These are phyloP conservation scores for Morone saxatilis DNA, from an alignment of 2,113 vertebrate genomes.

Conservation along the genomic window DNA sequence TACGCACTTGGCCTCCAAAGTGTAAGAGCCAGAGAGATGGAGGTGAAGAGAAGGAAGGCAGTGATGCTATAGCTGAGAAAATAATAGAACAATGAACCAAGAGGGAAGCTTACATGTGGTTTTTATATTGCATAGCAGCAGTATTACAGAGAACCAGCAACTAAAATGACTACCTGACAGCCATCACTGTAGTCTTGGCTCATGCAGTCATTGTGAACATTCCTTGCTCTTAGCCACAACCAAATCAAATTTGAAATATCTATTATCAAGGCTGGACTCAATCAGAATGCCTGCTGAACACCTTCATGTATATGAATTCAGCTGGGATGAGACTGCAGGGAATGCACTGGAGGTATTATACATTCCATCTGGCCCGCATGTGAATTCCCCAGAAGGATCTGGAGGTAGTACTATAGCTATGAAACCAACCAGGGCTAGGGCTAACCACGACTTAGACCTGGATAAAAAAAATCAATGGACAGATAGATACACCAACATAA, in stretches of 20 bases:
- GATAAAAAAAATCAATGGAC: not conserved
- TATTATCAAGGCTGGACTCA: not conserved
- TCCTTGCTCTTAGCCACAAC: not conserved
- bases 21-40: constrained; percentile 20
- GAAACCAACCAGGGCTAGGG: not conserved
- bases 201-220: not conserved
- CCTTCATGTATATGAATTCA: not conserved
- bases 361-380: not conserved
- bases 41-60: constrained; percentile 7
- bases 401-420: not conserved
- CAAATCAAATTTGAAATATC: not conserved
- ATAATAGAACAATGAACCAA: not conserved
- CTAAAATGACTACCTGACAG: not conserved
- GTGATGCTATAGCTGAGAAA: not conserved
- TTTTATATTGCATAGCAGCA: not conserved
- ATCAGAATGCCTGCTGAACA: not conserved
- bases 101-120: not conserved
- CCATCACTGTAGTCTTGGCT: not conserved
- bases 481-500: not conserved
- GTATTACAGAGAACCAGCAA: not conserved
- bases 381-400: not conserved
- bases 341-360: not conserved
- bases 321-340: not conserved
- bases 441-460: not conserved
- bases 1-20: constrained; percentile 40